Percentiles rank a stretch among this genome's conserved stretches.
Evolutionary conservation across 2,888 invertebrate species (phyloP).

Genomic region (Meloe dianella): DNA sequence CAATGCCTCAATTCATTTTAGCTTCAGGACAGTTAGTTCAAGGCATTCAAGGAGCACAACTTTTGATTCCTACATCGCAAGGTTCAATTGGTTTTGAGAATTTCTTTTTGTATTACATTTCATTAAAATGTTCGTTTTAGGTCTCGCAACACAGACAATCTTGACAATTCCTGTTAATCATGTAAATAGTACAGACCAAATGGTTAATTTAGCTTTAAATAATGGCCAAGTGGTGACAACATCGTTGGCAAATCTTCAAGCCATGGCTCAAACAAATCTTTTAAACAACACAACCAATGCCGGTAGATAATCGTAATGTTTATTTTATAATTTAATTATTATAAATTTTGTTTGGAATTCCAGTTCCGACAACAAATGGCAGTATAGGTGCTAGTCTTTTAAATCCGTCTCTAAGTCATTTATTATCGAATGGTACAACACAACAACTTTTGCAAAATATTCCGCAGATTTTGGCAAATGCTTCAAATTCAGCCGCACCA

Average conservation of each 20-base stretch:
- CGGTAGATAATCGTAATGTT: constrained; percentile 56
- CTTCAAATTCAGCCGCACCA: constrained; percentile 42
- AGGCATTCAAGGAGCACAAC: constrained; percentile 91
- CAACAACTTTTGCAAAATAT: constrained; percentile 79
- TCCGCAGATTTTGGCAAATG: constrained; percentile 66
- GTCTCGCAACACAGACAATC: constrained; percentile 94
- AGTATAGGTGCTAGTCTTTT: constrained; percentile 70
- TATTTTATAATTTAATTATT: too few relatives aligned
- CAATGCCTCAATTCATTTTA: constrained; percentile 90
- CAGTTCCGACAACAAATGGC: constrained; percentile 68
- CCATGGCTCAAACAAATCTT: constrained; percentile 76
- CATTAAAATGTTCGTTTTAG: constrained; percentile 60
- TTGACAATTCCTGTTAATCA: constrained; percentile 93
- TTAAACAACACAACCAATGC: constrained; percentile 54
- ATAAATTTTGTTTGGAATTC: background rate
- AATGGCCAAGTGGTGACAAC: constrained; percentile 88
- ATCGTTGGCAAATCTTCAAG: constrained; percentile 79
- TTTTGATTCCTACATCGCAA: constrained; percentile 88
- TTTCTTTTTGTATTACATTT: background rate
- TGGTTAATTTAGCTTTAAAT: constrained; percentile 81
- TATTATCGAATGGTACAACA: constrained; percentile 73
- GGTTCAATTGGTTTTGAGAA: constrained; percentile 30
- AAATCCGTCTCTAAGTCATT: constrained; percentile 74
- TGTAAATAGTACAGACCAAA: constrained; percentile 73
- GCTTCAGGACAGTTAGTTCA: constrained; percentile 91